These are phyloP conservation scores for Siderastrea siderea DNA, from an alignment of 92 coral and sea anemone genomes.

Conservation along the genomic window DNA sequence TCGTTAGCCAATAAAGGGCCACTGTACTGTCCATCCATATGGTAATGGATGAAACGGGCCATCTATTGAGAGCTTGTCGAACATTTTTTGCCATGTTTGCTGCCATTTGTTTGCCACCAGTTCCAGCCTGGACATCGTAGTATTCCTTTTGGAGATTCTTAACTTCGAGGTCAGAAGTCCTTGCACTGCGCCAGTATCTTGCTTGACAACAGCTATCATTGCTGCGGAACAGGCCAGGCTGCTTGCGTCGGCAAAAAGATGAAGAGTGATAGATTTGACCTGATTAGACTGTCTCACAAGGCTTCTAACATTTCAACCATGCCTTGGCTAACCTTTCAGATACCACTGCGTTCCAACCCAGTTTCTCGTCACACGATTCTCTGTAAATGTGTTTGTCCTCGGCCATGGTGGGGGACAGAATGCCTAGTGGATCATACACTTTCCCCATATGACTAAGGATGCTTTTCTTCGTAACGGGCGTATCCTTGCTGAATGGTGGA, in stretches of 20 bases:
- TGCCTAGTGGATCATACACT: slow-evolving; percentile 49
- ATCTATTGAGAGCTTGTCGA: background rate
- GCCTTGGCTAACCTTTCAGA: background rate
- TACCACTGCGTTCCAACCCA: slow-evolving; percentile 42
- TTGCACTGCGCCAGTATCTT: slow-evolving; percentile 4
- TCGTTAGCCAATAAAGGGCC: slow-evolving; percentile 30
- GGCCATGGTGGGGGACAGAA: slow-evolving; percentile 58
- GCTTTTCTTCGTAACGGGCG: slow-evolving; percentile 31
- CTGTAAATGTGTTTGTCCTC: slow-evolving; percentile 54
- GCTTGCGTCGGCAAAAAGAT: slow-evolving; percentile 52
- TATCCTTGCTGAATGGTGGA: background rate
- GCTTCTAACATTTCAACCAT: slow-evolving; percentile 59
- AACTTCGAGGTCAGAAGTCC: slow-evolving; percentile 56
- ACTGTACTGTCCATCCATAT: slow-evolving; percentile 65
- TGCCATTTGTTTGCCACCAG: slow-evolving; percentile 31
- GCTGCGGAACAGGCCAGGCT: slow-evolving; percentile 42
- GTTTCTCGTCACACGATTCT: slow-evolving; percentile 37
- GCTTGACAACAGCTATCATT: slow-evolving; percentile 33
- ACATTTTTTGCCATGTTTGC: slow-evolving; percentile 49
- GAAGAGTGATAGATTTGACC: slow-evolving; percentile 13
- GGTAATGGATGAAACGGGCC: slow-evolving; percentile 42
- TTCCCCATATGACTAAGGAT: slow-evolving; percentile 51
- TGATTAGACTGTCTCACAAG: background rate
- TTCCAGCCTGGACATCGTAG: slow-evolving; percentile 50
- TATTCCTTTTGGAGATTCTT: slow-evolving; percentile 49